Percentiles rank a stretch among this genome's conserved stretches.
Conservation (phyloP, 2,888 invertebrate genomes). For the Plebejus argus region DNA sequence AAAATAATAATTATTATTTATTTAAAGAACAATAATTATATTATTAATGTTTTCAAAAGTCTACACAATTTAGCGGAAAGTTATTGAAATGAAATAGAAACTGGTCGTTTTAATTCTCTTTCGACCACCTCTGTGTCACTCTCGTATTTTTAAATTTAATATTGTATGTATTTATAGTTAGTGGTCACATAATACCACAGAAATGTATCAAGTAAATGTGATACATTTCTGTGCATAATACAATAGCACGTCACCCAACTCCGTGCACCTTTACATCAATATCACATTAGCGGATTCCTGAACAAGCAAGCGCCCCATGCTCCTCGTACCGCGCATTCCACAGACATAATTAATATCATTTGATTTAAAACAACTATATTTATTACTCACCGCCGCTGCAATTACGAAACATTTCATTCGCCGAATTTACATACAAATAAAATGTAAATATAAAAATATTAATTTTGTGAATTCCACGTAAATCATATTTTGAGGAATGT, state of each 20-base stretch:
- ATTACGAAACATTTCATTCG: conserved; percentile 20
- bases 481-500: neutral
- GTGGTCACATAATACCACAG: neutral
- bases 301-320: neutral
- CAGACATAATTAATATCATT: conserved; percentile 13
- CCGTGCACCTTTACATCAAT: conserved; percentile 5
- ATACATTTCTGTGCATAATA: too few species aligned
- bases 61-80: too few species aligned
- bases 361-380: conserved; percentile 22
- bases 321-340: neutral
- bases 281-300: conserved; percentile 19
- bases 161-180: neutral
- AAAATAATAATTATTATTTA: too few species aligned
- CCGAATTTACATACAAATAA: conserved; percentile 24
- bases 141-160: neutral
- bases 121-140: neutral
- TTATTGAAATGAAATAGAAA: neutral
- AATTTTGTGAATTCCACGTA: neutral
- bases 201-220: too few species aligned
- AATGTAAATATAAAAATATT: conserved; percentile 18
- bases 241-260: neutral
- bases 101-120: neutral
- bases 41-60: too few species aligned
- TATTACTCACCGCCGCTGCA: neutral
- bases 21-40: too few species aligned